phyloP scores from a whole-genome alignment of 2,113 vertebrate species.

The Zosterops hypoxanthus region DNA sequence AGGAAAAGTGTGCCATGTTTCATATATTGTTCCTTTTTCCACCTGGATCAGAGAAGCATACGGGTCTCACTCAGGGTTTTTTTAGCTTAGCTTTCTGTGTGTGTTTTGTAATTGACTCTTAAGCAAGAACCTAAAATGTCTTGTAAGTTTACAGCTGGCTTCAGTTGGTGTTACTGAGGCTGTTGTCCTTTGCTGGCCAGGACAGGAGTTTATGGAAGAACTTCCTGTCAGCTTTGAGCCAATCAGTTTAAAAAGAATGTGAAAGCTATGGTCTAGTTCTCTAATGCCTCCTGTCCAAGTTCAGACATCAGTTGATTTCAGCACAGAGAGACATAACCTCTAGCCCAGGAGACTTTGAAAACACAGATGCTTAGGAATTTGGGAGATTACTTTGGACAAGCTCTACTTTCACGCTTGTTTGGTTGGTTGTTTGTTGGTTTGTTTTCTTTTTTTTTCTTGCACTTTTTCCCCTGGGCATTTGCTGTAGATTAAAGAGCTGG shows the following conservation, averaged over 20 bases:
- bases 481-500: neutral
- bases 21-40: slow-evolving; percentile 21
- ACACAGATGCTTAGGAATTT: neutral
- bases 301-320: neutral
- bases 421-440: too few relatives aligned
- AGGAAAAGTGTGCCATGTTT: neutral
- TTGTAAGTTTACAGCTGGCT: neutral
- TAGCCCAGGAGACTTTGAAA: neutral
- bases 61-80: neutral
- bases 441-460: neutral
- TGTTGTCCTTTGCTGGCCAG: neutral
- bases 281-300: neutral
- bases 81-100: neutral
- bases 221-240: neutral
- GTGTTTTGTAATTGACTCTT: neutral
- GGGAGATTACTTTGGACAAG: neutral
- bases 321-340: neutral
- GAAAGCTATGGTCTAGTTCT: neutral
- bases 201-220: neutral
- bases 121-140: neutral
- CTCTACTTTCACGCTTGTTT: neutral
- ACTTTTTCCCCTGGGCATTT: neutral
- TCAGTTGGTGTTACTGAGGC: neutral
- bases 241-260: neutral
- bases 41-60: neutral